Evolutionary conservation across 2,797 vertebrate species (phyloP).

Genomic region (Sparidentex hasta): DNA sequence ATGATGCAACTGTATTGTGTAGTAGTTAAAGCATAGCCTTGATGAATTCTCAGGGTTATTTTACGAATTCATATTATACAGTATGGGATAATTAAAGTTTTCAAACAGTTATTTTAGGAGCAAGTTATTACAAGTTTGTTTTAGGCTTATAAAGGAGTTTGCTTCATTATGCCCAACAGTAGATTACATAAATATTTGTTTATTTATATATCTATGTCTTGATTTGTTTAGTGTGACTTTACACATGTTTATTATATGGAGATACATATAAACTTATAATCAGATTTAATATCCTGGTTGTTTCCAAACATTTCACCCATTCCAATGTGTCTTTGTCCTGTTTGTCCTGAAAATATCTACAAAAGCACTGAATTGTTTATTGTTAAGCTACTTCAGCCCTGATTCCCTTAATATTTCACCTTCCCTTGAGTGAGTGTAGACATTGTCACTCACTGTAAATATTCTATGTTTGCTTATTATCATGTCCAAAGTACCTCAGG

Average conservation of each 20-base stretch:
- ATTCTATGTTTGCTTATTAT: background rate
- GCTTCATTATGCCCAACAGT: too few relatives aligned
- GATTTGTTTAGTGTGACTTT: background rate
- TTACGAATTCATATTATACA: too few relatives aligned
- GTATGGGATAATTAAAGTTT: too few relatives aligned
- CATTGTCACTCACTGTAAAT: background rate
- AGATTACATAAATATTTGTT: too few relatives aligned
- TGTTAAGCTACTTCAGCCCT: background rate
- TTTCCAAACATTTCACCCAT: background rate
- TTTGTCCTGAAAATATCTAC: background rate
- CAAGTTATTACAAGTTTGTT: too few relatives aligned
- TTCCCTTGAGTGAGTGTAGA: background rate
- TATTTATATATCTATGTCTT: too few relatives aligned
- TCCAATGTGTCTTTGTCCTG: too few relatives aligned
- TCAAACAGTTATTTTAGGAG: too few relatives aligned
- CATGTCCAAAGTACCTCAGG: background rate
- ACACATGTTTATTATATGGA: background rate
- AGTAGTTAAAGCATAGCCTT: background rate
- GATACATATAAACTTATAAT: background rate
- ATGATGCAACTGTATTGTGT: background rate
- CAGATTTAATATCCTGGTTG: background rate
- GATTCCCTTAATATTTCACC: background rate
- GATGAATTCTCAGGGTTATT: too few relatives aligned
- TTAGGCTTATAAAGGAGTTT: too few relatives aligned
- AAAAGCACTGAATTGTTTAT: background rate